These are phyloP conservation scores for Malthinus seriepunctatus DNA, from an alignment of 2,888 invertebrate species.

Conservation along the genomic window DNA sequence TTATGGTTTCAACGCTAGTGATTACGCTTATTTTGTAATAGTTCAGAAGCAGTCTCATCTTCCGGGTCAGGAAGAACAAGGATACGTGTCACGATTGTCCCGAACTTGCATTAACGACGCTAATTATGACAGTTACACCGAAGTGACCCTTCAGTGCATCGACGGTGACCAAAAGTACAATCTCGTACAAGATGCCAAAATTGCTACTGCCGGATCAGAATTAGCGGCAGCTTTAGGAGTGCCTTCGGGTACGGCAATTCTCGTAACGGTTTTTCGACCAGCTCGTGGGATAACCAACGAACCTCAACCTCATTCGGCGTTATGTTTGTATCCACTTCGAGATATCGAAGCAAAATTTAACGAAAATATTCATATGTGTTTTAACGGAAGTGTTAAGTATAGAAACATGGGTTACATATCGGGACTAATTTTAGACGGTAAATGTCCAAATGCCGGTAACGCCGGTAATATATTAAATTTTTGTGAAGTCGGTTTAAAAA, in stretches of 20 bases:
- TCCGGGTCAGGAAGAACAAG: conserved; percentile 85
- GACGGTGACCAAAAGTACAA: conserved; percentile 77
- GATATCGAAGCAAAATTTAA: conserved; percentile 92
- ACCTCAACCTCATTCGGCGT: conserved; percentile 80
- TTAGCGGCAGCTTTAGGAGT: conserved; percentile 82
- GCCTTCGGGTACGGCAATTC: conserved; percentile 76
- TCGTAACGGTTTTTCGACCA: conserved; percentile 89
- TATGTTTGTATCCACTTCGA: conserved; percentile 90
- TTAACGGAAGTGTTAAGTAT: conserved; percentile 91
- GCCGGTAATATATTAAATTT: conserved; percentile 90
- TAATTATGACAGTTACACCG: conserved; percentile 95
- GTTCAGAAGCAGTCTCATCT: conserved; percentile 92
- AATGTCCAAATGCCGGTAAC: conserved; percentile 85
- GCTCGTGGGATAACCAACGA: conserved; percentile 86
- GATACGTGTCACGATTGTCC: conserved; percentile 87
- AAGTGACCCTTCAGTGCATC: conserved; percentile 89
- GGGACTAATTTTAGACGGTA: conserved; percentile 87
- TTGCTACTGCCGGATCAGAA: conserved; percentile 82
- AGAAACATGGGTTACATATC: conserved; percentile 91
- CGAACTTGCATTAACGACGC: conserved; percentile 94
- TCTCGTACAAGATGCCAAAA: conserved; percentile 90
- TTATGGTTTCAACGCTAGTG: conserved; percentile 93
- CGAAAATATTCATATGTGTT: conserved; percentile 97
- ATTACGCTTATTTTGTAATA: conserved; percentile 94
- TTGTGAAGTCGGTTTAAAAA: conserved; percentile 90